Evolutionary conservation across 1,140 invertebrate species (phyloP), one percentile per base, ranked within the genome.

Genomic region (Acromyrmex charruanus): DNA sequence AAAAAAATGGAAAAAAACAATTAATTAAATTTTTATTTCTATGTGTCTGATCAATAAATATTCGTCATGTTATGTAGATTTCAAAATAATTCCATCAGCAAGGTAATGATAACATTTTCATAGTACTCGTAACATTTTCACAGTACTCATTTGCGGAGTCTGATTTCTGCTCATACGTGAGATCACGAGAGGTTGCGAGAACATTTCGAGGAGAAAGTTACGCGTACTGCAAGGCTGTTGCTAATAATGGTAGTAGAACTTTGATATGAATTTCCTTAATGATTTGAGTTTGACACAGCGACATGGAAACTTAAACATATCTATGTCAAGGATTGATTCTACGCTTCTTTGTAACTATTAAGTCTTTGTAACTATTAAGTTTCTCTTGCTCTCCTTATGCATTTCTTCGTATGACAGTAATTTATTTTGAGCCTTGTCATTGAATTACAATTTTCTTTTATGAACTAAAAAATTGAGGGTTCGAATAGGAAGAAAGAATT

Each of bases 201-300:
- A 72, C 49, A 75, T 75, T 75, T n/a, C 75, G 16, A 49, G 14
- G 35, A 59, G 82, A 85, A 51, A 53, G 28, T 85, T 85, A 85
- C 25, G n/a, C 31, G 53, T 25, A 65, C 18, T 35, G 25, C 18
- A 28, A 58, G n/a, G 69, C 35, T 55, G 66, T 65, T 74, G 72
- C 39, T 44, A 58, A 39, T 86, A 88, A 85, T 85, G 35, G 12
- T 4, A 61, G 51, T 55, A 39, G 44, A 88, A 89, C 79, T 87
- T 89, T 59, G 88, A 85, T 85, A 89, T 77, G 80, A 84, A 89
- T 87, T 87, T 84, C 74, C 39, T 75, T 89, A 89, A 85, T 87
- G 79, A 89, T 85, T 84, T 77, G 66, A 85, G 77, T 89, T 89
- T 74, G 86, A 59, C 85, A 72, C 61, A 49, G 58, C 31, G 49